A percentile compares a stretch with the other conserved stretches of the same genome.
Evolutionary conservation across 1,140 invertebrate species (phyloP).

Genomic region (Hylaeus anthracinus): DNA sequence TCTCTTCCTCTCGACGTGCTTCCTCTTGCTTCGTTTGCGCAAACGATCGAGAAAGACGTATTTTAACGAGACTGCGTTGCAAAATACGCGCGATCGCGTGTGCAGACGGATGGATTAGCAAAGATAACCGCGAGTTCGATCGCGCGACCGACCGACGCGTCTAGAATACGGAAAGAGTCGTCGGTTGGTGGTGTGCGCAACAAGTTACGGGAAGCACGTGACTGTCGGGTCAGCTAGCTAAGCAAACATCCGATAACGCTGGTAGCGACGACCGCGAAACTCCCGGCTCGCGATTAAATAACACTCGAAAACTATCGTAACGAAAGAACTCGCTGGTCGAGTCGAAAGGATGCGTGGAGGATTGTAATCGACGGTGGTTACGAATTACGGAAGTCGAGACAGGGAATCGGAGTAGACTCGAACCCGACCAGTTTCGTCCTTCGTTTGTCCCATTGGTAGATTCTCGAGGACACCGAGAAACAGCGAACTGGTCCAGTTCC

Average conservation of each 20-base stretch:
- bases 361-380: neutral
- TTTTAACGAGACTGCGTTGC: neutral
- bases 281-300: neutral
- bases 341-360: conserved; percentile 4
- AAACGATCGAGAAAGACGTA: neutral
- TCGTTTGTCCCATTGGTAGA: neutral
- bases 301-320: neutral
- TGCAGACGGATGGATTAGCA: neutral
- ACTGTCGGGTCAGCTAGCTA: conserved; percentile 9
- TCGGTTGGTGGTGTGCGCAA: conserved; percentile 20
- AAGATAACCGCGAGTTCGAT: neutral
- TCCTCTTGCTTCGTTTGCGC: neutral
- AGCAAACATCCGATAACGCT: conserved; percentile 36
- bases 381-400: neutral
- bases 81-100: neutral
- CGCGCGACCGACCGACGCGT: neutral
- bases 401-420: too few species aligned
- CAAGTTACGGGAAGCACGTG: conserved; percentile 44
- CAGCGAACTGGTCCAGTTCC: neutral
- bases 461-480: neutral
- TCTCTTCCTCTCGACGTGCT: neutral
- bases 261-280: conserved; percentile 33
- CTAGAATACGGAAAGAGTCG: conserved; percentile 11
- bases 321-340: conserved; percentile 42
- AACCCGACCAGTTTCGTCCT: neutral